Evolutionary conservation across 2,888 invertebrate genomes (phyloP).

Genomic region (Allolobophora icterica): DNA sequence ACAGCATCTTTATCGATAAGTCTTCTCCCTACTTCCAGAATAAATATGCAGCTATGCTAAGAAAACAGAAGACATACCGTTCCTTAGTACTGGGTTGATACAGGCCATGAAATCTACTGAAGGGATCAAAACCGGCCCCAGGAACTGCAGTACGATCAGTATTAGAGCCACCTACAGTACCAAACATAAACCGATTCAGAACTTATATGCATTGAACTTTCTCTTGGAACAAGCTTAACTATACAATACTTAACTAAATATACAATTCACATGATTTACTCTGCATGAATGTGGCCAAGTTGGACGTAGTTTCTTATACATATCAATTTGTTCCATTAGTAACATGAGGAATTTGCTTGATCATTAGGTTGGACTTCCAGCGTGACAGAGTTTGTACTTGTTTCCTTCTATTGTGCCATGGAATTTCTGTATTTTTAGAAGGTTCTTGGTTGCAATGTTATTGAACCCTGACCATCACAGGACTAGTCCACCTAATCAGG

Average conservation of each 20-base stretch:
- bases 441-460: neutral
- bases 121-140: conserved; percentile 19
- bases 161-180: neutral
- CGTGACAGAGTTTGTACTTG: neutral
- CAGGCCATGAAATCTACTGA: neutral
- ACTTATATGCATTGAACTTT: neutral
- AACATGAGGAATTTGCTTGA: neutral
- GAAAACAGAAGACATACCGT: neutral
- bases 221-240: neutral
- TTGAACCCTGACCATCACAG: neutral
- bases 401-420: neutral
- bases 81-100: conserved; percentile 18
- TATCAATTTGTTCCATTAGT: neutral
- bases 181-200: neutral
- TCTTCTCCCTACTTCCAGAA: neutral
- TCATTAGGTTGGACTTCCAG: conserved; percentile 3
- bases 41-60: neutral
- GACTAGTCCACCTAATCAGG: neutral
- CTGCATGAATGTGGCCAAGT: too few relatives aligned
- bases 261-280: neutral
- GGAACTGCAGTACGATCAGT: neutral
- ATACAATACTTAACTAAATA: neutral
- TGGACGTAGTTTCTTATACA: too few relatives aligned
- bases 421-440: neutral
- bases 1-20: too few relatives aligned